These are phyloP conservation scores for Oxyura jamaicensis DNA, from an alignment of 2,113 vertebrate genomes.

Conservation along the genomic window DNA sequence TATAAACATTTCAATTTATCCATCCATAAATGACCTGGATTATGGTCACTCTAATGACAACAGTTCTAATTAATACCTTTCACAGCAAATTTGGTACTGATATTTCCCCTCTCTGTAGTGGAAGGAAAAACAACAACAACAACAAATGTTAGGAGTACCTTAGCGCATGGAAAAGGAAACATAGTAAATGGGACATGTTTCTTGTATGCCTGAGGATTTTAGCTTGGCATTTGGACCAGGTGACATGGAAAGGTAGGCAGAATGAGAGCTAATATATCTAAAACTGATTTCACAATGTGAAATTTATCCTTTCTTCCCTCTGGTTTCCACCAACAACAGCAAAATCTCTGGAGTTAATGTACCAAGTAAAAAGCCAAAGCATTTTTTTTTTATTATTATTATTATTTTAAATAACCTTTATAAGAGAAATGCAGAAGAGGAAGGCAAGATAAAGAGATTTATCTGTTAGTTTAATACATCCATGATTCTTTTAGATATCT, in stretches of 20 bases:
- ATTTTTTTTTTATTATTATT: not conserved
- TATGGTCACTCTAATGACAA: not conserved
- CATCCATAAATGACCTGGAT: not conserved
- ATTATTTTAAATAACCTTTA: not conserved
- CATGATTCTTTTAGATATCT: slow-evolving; percentile 24
- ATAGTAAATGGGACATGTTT: not conserved
- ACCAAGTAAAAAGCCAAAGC: slow-evolving; percentile 33
- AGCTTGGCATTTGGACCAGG: not conserved
- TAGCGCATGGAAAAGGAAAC: not conserved
- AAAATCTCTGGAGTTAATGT: slow-evolving; percentile 38
- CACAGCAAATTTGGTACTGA: not conserved
- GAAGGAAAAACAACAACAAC: not conserved
- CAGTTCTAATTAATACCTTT: not conserved
- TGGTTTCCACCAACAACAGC: slow-evolving; percentile 9
- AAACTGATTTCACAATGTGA: not conserved
- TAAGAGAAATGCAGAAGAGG: not conserved
- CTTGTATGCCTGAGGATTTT: not conserved
- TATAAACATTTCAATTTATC: not conserved
- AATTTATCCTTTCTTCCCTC: not conserved
- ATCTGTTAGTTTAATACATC: slow-evolving; percentile 35
- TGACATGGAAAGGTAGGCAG: not conserved
- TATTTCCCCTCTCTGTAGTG: not conserved
- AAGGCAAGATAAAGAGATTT: slow-evolving; percentile 27
- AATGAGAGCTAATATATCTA: slow-evolving; percentile 6
- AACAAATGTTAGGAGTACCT: not conserved